Evolutionary conservation across 2,888 invertebrate species (phyloP), one percentile per base, ranked within the genome.

Genomic region (Chymomyza procnemis): DNA sequence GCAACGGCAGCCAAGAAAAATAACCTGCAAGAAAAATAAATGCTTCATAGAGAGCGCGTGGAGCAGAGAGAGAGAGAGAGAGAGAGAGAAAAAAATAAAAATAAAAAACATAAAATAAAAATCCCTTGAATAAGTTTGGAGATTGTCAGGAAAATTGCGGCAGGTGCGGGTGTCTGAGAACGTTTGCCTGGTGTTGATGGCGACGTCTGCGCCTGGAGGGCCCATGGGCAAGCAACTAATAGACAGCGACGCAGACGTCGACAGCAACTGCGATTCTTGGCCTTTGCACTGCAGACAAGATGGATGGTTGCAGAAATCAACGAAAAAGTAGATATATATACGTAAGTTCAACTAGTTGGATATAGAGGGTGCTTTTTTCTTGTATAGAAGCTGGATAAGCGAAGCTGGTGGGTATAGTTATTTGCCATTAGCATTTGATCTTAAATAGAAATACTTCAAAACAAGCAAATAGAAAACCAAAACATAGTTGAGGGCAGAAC

Each of bases 111-210:
- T 48, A 48, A 47, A 47, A 22, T 22, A 47, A 60, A 60, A 60
- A 60, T 60, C 50, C 48, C 60, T 56, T 30, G 30, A n/a, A 56
- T 9, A 54, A 54, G 19, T 54, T 54, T 18, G 21, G 21, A 54
- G 54, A 14, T 9, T 21, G 21, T 18, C 34, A 41, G 34, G 2
- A 6, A 14, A 12, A 12, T 30, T 30, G 6, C 34, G 34, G 34
- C 34, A 12, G 34, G 34, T 41, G 34, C 34, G 34, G 12, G 34
- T 9, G 34, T 3, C 9, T 41, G 34, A 1, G 19, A 9, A 18
- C 18, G 54, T 69, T 66, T 67, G 76, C 66, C 59, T 68, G 71
- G 78, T 83, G 85, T 78, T 83, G 85, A 82, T 85, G 81, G 83
- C 80, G 72, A 80, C 76, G 81, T 80, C 85, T 82, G 78, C 66